These are phyloP conservation scores for Tachuris rubrigastra DNA, from an alignment of 2,113 vertebrate species.

Conservation along the genomic window DNA sequence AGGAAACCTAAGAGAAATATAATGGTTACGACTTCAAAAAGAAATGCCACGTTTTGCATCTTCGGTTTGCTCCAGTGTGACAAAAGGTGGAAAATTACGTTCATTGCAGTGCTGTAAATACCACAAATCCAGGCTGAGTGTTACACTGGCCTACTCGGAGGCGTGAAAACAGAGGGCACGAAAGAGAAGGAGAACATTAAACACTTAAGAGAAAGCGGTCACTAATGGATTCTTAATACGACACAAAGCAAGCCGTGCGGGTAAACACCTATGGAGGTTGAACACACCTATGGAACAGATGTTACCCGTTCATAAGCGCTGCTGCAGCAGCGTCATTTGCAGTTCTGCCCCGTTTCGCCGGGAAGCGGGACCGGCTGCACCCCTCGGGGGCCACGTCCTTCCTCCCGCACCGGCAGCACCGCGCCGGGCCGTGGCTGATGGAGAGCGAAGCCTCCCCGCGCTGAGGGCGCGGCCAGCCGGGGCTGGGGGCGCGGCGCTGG, in stretches of 20 bases:
- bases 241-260: rapidly evolving
- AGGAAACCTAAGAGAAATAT: neutral
- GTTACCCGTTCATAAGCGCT: rapidly evolving
- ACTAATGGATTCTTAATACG: neutral
- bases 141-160: neutral
- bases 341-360: neutral
- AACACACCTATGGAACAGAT: neutral
- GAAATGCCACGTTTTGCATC: rapidly evolving
- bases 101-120: neutral
- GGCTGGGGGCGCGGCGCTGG: conserved; percentile 51
- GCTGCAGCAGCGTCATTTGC: rapidly evolving
- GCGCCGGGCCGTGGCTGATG: no score
- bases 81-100: neutral
- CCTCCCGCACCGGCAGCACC: no score
- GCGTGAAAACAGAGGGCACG: neutral
- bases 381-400: neutral
- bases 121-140: neutral
- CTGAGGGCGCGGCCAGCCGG: neutral
- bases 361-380: rapidly evolving
- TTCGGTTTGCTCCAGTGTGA: neutral
- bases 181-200: neutral
- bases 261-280: rapidly evolving
- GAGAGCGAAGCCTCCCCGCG: no score
- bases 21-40: neutral
- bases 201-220: neutral